These are phyloP conservation scores for Acleris laterana DNA, from an alignment of 2,888 invertebrate genomes.

Conservation along the genomic window DNA sequence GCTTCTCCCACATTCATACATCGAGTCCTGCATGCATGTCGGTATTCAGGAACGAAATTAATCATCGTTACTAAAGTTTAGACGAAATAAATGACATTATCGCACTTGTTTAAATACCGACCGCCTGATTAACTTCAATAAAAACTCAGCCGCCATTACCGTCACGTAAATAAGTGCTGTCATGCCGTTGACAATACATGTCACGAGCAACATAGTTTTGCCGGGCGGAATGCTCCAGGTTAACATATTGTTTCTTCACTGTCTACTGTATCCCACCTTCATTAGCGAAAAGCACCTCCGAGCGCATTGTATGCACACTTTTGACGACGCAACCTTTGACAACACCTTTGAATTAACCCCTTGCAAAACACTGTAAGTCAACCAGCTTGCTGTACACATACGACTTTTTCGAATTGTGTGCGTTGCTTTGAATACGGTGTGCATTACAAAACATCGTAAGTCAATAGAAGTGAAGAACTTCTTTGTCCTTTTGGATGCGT, in stretches of 20 bases:
- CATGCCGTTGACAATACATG: neutral
- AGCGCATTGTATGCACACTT: constrained; percentile 33
- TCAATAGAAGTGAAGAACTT: neutral
- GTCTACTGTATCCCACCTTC: constrained; percentile 16
- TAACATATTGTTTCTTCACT: constrained; percentile 16
- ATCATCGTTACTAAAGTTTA: too few relatives aligned
- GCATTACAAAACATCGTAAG: neutral
- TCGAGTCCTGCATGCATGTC: too few relatives aligned
- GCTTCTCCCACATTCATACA: too few relatives aligned
- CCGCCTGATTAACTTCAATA: too few relatives aligned
- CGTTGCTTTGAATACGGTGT: too few relatives aligned
- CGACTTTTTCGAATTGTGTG: neutral
- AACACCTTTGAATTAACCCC: constrained; percentile 1
- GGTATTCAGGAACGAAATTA: too few relatives aligned
- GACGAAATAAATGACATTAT: too few relatives aligned
- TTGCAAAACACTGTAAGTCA: constrained; percentile 4
- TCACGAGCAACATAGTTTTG: neutral
- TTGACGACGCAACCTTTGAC: constrained; percentile 32
- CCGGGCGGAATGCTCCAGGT: too few relatives aligned
- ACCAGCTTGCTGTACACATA: neutral
- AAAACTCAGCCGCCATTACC: neutral
- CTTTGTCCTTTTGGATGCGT: neutral
- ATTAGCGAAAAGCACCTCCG: constrained; percentile 32
- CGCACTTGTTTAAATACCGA: too few relatives aligned
- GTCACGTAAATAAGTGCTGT: neutral